phyloP scores from a whole-genome alignment of 1,140 invertebrate species.

The Glossosoma conforme region DNA sequence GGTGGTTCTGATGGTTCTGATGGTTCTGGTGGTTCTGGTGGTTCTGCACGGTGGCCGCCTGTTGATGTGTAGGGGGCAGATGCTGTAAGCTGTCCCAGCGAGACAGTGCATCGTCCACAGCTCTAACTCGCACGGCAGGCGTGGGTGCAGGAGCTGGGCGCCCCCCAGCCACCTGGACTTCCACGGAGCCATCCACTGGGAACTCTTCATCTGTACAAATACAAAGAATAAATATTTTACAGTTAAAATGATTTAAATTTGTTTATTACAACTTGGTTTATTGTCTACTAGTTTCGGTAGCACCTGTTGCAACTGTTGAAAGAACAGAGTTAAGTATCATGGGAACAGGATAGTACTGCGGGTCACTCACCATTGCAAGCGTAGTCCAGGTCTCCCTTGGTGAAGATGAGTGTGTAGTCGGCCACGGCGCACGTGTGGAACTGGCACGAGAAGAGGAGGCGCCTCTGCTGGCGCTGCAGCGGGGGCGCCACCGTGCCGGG shows the following conservation, averaged over 20 bases:
- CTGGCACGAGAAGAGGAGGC: constrained; percentile 70
- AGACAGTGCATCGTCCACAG: constrained; percentile 66
- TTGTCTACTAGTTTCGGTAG: too few species aligned
- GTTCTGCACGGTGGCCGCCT: constrained; percentile 1
- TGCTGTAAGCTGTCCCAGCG: constrained; percentile 82
- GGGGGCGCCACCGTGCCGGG: constrained; percentile 24
- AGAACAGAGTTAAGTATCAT: too few species aligned
- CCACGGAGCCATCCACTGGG: constrained; percentile 73
- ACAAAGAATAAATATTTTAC: too few species aligned
- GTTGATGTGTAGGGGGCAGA: constrained; percentile 40
- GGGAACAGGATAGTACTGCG: too few species aligned
- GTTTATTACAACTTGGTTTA: too few species aligned
- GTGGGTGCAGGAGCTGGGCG: constrained; percentile 64
- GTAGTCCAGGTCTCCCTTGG: constrained; percentile 79
- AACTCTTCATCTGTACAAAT: constrained; percentile 53
- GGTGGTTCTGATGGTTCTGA: neutral
- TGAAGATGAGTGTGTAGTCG: constrained; percentile 76
- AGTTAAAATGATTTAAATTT: too few species aligned
- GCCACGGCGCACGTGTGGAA: constrained; percentile 90
- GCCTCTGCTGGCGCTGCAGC: constrained; percentile 35
- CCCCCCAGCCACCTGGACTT: constrained; percentile 62
- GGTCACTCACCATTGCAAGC: constrained; percentile 66
- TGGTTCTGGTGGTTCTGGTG: neutral
- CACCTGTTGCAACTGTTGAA: too few species aligned
- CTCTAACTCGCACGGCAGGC: constrained; percentile 60